These are phyloP conservation scores for Myotis myotis DNA, from an alignment of 2,797 vertebrate genomes.

Conservation along the genomic window DNA sequence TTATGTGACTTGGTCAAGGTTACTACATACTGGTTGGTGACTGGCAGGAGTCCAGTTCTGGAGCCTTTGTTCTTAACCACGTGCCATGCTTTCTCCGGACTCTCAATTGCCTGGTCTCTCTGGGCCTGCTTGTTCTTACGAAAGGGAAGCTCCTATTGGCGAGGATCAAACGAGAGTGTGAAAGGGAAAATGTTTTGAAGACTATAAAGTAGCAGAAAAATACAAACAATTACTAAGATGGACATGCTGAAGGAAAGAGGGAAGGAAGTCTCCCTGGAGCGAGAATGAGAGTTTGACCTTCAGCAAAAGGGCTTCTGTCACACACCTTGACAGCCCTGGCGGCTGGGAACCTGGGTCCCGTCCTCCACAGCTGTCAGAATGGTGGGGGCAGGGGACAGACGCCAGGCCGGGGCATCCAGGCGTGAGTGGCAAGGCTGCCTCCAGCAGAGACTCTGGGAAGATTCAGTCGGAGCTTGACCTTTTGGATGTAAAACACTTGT, in stretches of 20 bases:
- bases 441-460: conserved; percentile 55
- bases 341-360: conserved; percentile 61
- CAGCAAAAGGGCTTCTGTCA: conserved; percentile 69
- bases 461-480: conserved; percentile 78
- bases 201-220: conserved; percentile 29
- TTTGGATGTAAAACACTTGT: conserved; percentile 84
- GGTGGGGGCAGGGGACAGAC: conserved; percentile 74
- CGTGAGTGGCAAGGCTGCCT: conserved; percentile 72
- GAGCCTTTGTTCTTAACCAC: background rate
- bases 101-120: background rate
- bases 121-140: background rate
- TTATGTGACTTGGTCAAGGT: background rate
- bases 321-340: conserved; percentile 73
- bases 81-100: background rate
- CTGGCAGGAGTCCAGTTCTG: background rate
- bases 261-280: conserved; percentile 41
- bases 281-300: conserved; percentile 72
- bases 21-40: background rate
- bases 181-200: conserved; percentile 36
- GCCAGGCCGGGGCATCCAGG: conserved; percentile 80
- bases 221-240: conserved; percentile 33
- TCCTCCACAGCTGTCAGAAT: conserved; percentile 69
- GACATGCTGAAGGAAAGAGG: conserved; percentile 43
- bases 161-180: background rate
- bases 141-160: background rate